phyloP scores from a whole-genome alignment of 1,140 invertebrate species.

The Procambarus clarkii region DNA sequence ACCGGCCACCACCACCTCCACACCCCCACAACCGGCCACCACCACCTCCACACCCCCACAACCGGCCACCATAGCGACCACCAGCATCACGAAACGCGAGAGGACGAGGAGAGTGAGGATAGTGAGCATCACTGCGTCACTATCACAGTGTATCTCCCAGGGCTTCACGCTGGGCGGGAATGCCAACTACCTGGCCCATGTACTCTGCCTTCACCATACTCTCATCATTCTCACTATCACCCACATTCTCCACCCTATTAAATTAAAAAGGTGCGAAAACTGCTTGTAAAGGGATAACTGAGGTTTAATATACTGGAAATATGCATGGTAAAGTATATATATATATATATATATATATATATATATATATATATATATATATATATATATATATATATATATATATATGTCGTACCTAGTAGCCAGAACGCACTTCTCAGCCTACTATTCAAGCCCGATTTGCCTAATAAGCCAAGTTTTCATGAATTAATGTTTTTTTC shows the following conservation, averaged over 20 bases:
- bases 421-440: too few species aligned
- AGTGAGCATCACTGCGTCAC: conserved; percentile 51
- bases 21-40: background rate
- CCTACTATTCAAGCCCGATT: too few species aligned
- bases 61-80: too few species aligned
- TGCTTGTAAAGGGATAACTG: too few species aligned
- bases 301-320: too few species aligned
- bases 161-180: conserved; percentile 48
- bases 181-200: conserved; percentile 46
- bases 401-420: too few species aligned
- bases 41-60: background rate
- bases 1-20: background rate
- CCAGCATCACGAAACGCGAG: background rate
- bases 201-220: conserved; percentile 31
- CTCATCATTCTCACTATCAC: conserved; percentile 46
- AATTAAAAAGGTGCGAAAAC: too few species aligned
- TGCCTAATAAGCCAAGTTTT: too few species aligned
- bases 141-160: conserved; percentile 46
- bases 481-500: too few species aligned
- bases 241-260: conserved; percentile 19
- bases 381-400: conserved; percentile 24
- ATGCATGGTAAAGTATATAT: too few species aligned
- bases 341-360: conserved; percentile 32
- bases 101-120: background rate
- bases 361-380: conserved; percentile 46